Percentiles rank a stretch among this genome's conserved stretches.
Conservation (phyloP, 2,888 invertebrate species). For the Caenorhabditis macrosperma region DNA sequence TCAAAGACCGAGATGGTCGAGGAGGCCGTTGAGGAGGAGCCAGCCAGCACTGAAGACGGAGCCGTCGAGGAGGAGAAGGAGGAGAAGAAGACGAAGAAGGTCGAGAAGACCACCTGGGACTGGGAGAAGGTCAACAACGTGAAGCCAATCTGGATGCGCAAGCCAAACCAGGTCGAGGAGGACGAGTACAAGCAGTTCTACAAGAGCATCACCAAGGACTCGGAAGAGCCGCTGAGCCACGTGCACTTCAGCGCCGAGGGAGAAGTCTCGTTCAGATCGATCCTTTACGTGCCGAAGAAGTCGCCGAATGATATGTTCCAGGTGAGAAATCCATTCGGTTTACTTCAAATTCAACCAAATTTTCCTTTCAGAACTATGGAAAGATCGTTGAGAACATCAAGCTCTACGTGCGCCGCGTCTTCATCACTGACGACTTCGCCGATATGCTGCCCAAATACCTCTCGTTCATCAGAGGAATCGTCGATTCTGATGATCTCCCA, state of each 20-base stretch:
- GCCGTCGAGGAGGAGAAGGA: conserved; percentile 76
- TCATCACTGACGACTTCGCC: conserved; percentile 99
- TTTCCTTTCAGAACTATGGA: conserved; percentile 65
- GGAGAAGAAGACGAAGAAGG: conserved; percentile 80
- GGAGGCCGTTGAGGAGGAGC: conserved; percentile 85
- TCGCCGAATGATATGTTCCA: conserved; percentile 96
- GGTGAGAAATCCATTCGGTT: conserved; percentile 78
- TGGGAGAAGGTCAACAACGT: conserved; percentile 97
- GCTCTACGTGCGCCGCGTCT: conserved; percentile 96
- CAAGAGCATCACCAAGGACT: conserved; percentile 87
- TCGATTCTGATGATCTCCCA: conserved; percentile 98
- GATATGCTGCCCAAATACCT: conserved; percentile 99
- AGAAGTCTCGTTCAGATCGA: conserved; percentile 97
- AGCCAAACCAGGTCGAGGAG: conserved; percentile 82
- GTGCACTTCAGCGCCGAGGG: conserved; percentile 97
- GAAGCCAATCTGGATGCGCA: conserved; percentile 98
- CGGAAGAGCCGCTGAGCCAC: conserved; percentile 77
- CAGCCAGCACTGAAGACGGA: conserved; percentile 80
- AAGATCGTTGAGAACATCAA: conserved; percentile 78
- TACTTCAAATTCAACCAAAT: not conserved
- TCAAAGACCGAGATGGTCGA: conserved; percentile 73
- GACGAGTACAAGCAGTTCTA: conserved; percentile 95
- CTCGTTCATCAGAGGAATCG: conserved; percentile 94
- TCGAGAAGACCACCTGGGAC: conserved; percentile 97
- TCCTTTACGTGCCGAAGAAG: conserved; percentile 92